Base-by-base conservation (phyloP, 2,113 vertebrate genomes). In the Reinhardtius hippoglossoides region DNA sequence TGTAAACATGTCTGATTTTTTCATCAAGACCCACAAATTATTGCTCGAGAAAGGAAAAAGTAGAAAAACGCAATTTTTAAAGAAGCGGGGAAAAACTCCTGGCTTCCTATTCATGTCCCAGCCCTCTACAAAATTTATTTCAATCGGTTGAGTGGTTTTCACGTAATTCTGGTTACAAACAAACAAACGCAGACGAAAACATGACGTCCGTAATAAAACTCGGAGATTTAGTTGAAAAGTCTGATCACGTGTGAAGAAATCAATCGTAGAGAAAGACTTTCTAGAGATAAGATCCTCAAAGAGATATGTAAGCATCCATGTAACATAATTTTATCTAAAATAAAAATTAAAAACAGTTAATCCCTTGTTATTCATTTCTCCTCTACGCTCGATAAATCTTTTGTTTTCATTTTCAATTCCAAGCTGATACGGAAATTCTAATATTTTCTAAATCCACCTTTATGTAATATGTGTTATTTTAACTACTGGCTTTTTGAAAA, bases 371-470 rank as follows among this genome's bases (percentile, higher is more conserved):
- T 13, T 42, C 0, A 42, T 42, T 40, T 31, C 3, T 13, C 40
- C 9, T 42, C 37, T 8, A 37, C 9, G 37, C 5, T 16, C 14
- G 4, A 23, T 16, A 59, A 44, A 24, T 26, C 7, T 21, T 55
- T 59, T 20, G 3, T n/a, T 59, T 71, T 26, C 0, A 50, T 42
- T 26, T 50, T 4, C n/a, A 50, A 50, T 50, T 18, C 20, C 48
- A 52, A n/a, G 18, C 48, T 3, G 13, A 52, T 50, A 1, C 5
- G 12, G 4, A 57, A 26, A 24, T 64, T 55, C 5, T 23, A 42
- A 27, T 27, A 55, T 52, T 5, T 59, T 65, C 57, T 55, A 58
- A 62, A 40, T 21, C 20, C 70, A 78, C 67, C 48, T 86, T 70
- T 14, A 14, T 18, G 21, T 63, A 64, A 73, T 21, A 42, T 69